Evolutionary conservation across 2,888 invertebrate genomes (phyloP).

Genomic region (Torymus tubicola): DNA sequence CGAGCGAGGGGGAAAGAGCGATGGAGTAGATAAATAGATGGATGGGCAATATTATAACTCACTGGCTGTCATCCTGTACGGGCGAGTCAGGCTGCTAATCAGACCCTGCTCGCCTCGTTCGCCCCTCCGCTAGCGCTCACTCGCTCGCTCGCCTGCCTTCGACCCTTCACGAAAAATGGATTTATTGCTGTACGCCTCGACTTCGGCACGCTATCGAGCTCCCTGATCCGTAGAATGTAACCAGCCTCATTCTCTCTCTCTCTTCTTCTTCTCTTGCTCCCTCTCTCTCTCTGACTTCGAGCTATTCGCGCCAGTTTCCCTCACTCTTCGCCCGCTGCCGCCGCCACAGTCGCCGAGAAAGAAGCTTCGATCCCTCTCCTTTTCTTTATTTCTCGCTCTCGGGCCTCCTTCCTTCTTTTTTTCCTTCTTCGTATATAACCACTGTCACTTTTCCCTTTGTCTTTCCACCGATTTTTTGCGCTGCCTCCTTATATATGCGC

Average conservation of each 20-base stretch:
- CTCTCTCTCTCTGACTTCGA: slow-evolving; percentile 18
- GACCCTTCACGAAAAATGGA: slow-evolving; percentile 77
- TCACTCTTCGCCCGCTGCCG: slow-evolving; percentile 47
- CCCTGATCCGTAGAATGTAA: slow-evolving; percentile 73
- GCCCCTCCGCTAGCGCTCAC: slow-evolving; percentile 52
- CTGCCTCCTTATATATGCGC: background rate
- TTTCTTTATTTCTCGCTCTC: slow-evolving; percentile 28
- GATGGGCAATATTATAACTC: slow-evolving; percentile 77
- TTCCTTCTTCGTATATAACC: background rate
- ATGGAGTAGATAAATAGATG: slow-evolving; percentile 77
- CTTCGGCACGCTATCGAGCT: slow-evolving; percentile 77
- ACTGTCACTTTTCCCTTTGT: background rate
- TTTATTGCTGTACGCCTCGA: slow-evolving; percentile 77
- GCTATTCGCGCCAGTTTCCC: slow-evolving; percentile 65
- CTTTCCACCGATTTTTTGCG: background rate
- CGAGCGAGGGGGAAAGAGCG: slow-evolving; percentile 64
- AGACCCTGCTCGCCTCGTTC: slow-evolving; percentile 73
- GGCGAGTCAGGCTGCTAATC: slow-evolving; percentile 77
- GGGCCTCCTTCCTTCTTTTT: slow-evolving; percentile 23
- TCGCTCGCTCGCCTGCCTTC: slow-evolving; percentile 61
- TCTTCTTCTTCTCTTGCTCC: slow-evolving; percentile 15
- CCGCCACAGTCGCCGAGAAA: too few relatives aligned
- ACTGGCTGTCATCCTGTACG: slow-evolving; percentile 77
- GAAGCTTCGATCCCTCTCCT: slow-evolving; percentile 41
- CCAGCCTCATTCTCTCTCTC: slow-evolving; percentile 54